Base-by-base conservation (phyloP, 2,797 vertebrate species). In the Falco berigora region DNA sequence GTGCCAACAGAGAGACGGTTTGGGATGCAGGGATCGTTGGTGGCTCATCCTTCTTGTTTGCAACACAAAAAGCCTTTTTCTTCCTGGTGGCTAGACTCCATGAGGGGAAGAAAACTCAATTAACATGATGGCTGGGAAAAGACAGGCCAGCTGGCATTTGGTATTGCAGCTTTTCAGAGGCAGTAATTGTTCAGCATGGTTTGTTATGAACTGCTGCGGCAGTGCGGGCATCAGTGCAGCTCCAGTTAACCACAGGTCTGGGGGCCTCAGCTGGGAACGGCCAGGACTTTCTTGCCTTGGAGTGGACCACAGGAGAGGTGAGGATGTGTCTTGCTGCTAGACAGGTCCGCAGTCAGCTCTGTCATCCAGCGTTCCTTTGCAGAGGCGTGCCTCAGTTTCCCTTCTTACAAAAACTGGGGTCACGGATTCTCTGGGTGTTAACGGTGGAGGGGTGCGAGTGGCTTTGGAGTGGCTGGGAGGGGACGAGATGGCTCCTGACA, bases 41-140 rank as follows among this genome's bases (percentile, higher is more conserved):
- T 47, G 25, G 78, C 86, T 88, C 78, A 49, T 86, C 76, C 90
- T 42, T 81, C 88, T 95, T 83, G 74, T 95, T 52, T 87, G 71
- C 34, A 62, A 68, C 18, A 97, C 79, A 97, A 93, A 97, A 96
- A 91, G 76, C 82, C 92, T 92, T 86, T 96, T 93, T 96, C 79
- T 95, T 96, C 76, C 76, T 87, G 50, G 82, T 92, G 95, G 82
- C 92, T 7, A 19, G 49, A 38, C 69, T 94, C 87, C 81, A 85
- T 79, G 0, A 14, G 82, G 74, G 40, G 77, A 88, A 90, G 85
- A 73, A 93, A 96, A 95, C 85, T 83, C 94, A 97, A 96, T 97
- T 97, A 97, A 88, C 22, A 0, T 55, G 74, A 85, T 0, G 86
- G 91, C 90, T 96, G 92, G 88, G 91, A 90, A 88, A 93, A 79